These are phyloP conservation scores for Pangasianodon gigas DNA, from an alignment of 2,113 vertebrate species.

Conservation along the genomic window DNA sequence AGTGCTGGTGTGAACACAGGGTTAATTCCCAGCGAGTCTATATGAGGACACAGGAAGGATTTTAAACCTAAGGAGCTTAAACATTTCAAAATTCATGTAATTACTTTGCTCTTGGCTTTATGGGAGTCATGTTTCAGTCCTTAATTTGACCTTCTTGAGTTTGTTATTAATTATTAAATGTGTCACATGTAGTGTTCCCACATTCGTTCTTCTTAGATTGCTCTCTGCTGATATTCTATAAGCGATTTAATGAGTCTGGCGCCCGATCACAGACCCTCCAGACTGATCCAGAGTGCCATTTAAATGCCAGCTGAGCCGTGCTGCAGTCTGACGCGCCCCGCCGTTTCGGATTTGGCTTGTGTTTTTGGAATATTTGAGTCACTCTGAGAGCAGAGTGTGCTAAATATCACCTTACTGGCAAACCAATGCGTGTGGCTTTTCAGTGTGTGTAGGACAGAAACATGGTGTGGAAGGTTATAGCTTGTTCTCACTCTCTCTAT, in stretches of 20 bases:
- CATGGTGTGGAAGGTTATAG: not conserved
- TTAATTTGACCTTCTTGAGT: not conserved
- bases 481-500: not conserved
- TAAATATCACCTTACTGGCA: not conserved
- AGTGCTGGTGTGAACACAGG: not conserved
- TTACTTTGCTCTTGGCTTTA: not conserved
- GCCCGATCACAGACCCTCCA: not conserved
- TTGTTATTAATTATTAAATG: not conserved
- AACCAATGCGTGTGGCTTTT: not conserved
- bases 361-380: constrained; percentile 4
- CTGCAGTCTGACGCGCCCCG: not conserved
- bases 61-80: not conserved
- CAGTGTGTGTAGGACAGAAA: not conserved
- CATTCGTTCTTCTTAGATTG: not conserved
- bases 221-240: constrained; percentile 22
- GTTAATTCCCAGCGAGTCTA: not conserved
- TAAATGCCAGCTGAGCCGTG: constrained; percentile 15
- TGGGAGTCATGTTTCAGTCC: not conserved
- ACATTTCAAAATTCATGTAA: not conserved
- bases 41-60: not conserved
- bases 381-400: not conserved
- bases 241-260: constrained; percentile 18
- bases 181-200: not conserved
- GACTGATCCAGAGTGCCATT: constrained; percentile 12
- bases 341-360: not conserved